Evolutionary conservation across 2,888 invertebrate species (phyloP).

Genomic region (Dendrolimus houi): DNA sequence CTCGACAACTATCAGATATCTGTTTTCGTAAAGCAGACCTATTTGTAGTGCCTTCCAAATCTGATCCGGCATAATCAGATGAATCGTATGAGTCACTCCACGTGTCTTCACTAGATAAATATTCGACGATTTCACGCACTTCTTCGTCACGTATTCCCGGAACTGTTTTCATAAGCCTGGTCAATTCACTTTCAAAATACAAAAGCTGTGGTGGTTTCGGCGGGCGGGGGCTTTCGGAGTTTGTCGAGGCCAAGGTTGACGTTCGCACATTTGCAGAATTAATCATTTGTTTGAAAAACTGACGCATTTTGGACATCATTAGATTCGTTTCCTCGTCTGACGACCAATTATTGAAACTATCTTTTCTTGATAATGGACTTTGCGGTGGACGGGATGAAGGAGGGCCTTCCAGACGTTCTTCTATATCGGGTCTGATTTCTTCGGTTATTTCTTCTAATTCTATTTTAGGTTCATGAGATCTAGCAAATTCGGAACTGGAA

Average conservation of each 20-base stretch:
- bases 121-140: conserved; percentile 94
- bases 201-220: conserved; percentile 90
- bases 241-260: conserved; percentile 73
- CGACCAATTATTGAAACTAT: conserved; percentile 96
- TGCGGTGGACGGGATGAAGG: conserved; percentile 72
- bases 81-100: conserved; percentile 97
- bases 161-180: conserved; percentile 93
- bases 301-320: conserved; percentile 96
- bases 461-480: conserved; percentile 70
- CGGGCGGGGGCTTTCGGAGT: conserved; percentile 77
- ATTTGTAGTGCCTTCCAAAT: conserved; percentile 82
- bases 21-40: conserved; percentile 87
- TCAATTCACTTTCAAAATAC: conserved; percentile 93
- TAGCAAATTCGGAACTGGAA: conserved; percentile 69
- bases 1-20: conserved; percentile 91
- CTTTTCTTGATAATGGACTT: conserved; percentile 84
- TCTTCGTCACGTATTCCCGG: conserved; percentile 94
- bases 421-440: conserved; percentile 74
- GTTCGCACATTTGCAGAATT: conserved; percentile 76
- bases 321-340: conserved; percentile 95
- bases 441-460: conserved; percentile 78
- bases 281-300: conserved; percentile 94
- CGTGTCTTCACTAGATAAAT: conserved; percentile 93
- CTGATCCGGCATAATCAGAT: conserved; percentile 93
- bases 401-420: conserved; percentile 65